Evolutionary conservation across 2,797 vertebrate genomes (phyloP), one percentile per base, ranked within the genome.

Genomic region (Microhierax caerulescens): DNA sequence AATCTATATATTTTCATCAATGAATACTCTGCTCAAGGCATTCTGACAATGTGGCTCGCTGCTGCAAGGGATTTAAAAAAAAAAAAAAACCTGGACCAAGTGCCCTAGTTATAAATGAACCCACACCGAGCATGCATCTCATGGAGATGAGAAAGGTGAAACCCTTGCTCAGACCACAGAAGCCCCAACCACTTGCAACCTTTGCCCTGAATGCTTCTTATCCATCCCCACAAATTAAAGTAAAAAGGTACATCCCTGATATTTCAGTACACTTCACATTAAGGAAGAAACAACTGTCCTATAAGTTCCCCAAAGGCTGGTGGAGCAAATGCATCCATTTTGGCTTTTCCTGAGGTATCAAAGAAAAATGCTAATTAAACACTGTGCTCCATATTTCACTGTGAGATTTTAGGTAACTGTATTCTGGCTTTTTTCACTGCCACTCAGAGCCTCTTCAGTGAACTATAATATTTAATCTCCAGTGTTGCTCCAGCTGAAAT

Each of bases 371-470:
- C 83, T 96, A 95, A 97, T 97, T 96, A 78, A 97, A 96, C 89
- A 93, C 69, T 95, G 43, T 88, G 80, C 67, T 93, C 69, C 37
- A 20, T 88, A 91, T 54, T 68, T 94, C 0, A 0, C 72, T 76
- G 27, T 54, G 61, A 91, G 9, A 24, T 93, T 83, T 91, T 85
- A 95, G 86, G 85, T 91, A 95, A 87, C 93, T 50, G 18, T 85
- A 96, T 94, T 96, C 96, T 97, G 96, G 88, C 43, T 97, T 97
- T 95, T 96, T 91, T 95, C 95, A 91, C n/a, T 73, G 73, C 85
- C 95, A 96, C 93, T 90, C 64, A 65, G 79, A 95, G 69, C 25
- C 59, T 82, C 75, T 83, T 96, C 75, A 41, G 65, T 85, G 90
- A 96, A 89, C 76, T 91, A 41, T 92, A 97, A 92, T 81, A 92